A percentile compares a stretch with the other conserved stretches of the same genome.
Evolutionary conservation across 2,797 vertebrate species (phyloP).

Genomic region (Prunella strophiata): DNA sequence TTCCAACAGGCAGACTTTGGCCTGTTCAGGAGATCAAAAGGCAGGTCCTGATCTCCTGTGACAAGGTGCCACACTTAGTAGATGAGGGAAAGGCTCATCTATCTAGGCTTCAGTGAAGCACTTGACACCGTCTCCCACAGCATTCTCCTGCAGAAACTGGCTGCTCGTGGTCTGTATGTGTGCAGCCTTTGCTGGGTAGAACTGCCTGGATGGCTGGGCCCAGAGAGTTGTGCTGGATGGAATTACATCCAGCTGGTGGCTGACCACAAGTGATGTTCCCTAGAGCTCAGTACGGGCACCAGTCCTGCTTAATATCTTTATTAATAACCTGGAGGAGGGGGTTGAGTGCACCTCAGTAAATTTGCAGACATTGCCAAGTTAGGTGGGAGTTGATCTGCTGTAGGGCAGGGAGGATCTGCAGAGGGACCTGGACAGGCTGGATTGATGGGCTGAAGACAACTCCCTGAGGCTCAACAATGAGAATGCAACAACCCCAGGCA

Average conservation of each 20-base stretch:
- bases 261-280: neutral
- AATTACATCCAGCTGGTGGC: neutral
- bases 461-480: neutral
- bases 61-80: neutral
- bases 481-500: neutral
- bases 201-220: neutral
- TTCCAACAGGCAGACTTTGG: neutral
- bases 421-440: neutral
- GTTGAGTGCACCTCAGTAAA: neutral
- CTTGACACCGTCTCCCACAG: neutral
- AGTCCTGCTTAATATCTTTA: neutral
- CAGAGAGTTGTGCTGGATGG: neutral
- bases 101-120: neutral
- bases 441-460: neutral
- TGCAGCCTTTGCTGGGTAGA: neutral
- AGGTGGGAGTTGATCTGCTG: neutral
- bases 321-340: neutral
- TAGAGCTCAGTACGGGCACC: neutral
- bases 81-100: neutral
- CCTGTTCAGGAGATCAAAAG: neutral
- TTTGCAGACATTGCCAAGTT: neutral
- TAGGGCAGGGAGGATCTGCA: neutral
- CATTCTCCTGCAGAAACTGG: neutral
- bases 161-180: neutral
- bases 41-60: neutral